Evolutionary conservation across 2,113 vertebrate genomes (phyloP).

Genomic region (Amphiprion ocellaris): DNA sequence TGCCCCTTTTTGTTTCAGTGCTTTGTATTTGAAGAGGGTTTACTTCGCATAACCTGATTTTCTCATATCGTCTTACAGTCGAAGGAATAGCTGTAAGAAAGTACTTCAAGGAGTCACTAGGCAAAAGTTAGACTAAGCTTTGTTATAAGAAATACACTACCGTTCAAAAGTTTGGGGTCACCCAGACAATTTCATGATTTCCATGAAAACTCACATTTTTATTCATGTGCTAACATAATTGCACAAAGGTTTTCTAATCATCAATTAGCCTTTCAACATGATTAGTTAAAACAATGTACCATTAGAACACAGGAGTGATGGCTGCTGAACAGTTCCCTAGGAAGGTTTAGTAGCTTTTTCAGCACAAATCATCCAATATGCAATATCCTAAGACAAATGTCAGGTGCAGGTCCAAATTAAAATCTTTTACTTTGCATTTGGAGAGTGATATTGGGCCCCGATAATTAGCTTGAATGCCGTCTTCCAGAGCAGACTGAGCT

Average conservation of each 20-base stretch:
- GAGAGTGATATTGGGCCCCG: slow-evolving; percentile 10
- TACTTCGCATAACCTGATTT: slow-evolving; percentile 71
- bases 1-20: slow-evolving; percentile 59
- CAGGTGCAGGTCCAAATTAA: slow-evolving; percentile 10
- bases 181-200: too few species aligned
- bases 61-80: slow-evolving; percentile 55
- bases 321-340: background rate
- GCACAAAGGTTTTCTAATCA: too few species aligned
- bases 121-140: slow-evolving; percentile 1
- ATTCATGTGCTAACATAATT: too few species aligned
- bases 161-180: too few species aligned
- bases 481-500: slow-evolving; percentile 59
- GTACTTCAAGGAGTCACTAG: slow-evolving; percentile 27
- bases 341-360: background rate
- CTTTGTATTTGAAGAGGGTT: slow-evolving; percentile 71
- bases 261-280: too few species aligned
- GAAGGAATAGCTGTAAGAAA: slow-evolving; percentile 22
- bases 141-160: background rate
- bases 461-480: slow-evolving; percentile 60
- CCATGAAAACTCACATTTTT: too few species aligned
- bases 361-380: background rate
- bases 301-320: too few species aligned
- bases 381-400: slow-evolving; percentile 10
- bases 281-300: too few species aligned
- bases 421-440: slow-evolving; percentile 40